A percentile compares a stretch with the other conserved stretches of the same genome.
These are phyloP conservation scores for Ctenomys sociabilis DNA, from an alignment of 2,113 vertebrate species.

Conservation along the genomic window DNA sequence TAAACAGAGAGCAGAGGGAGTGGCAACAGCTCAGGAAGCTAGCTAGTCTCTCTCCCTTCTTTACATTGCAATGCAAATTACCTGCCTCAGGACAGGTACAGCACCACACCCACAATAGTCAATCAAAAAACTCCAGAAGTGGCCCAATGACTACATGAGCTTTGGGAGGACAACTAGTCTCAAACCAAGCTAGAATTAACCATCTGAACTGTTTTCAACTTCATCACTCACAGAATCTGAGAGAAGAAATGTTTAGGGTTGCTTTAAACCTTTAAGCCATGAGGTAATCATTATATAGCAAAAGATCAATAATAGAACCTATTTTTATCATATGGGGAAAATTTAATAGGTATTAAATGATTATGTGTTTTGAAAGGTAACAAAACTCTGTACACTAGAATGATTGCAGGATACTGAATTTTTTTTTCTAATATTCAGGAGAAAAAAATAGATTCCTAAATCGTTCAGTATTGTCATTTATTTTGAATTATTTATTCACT, in stretches of 20 bases:
- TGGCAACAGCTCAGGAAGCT: too few relatives aligned
- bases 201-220: background rate
- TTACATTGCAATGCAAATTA: too few relatives aligned
- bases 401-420: background rate
- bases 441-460: slow-evolving; percentile 4
- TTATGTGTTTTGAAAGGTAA: slow-evolving; percentile 24
- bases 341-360: background rate
- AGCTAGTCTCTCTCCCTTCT: too few relatives aligned
- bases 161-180: too few relatives aligned
- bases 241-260: background rate
- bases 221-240: background rate
- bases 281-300: background rate
- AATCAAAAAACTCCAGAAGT: too few relatives aligned
- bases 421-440: background rate
- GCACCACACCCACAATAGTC: too few relatives aligned
- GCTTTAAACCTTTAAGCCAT: slow-evolving; percentile 14
- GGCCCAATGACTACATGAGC: too few relatives aligned
- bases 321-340: background rate
- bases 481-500: slow-evolving; percentile 53
- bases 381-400: background rate
- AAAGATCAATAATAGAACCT: background rate
- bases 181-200: background rate
- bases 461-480: background rate
- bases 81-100: too few relatives aligned
- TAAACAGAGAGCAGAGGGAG: too few relatives aligned